Percentiles rank a stretch among this genome's conserved stretches.
These are phyloP conservation scores for Aurelia aurita complex sp. Pacific DNA, from an alignment of 30 jellyfish, hydroid and myxozoan species.

Conservation along the genomic window DNA sequence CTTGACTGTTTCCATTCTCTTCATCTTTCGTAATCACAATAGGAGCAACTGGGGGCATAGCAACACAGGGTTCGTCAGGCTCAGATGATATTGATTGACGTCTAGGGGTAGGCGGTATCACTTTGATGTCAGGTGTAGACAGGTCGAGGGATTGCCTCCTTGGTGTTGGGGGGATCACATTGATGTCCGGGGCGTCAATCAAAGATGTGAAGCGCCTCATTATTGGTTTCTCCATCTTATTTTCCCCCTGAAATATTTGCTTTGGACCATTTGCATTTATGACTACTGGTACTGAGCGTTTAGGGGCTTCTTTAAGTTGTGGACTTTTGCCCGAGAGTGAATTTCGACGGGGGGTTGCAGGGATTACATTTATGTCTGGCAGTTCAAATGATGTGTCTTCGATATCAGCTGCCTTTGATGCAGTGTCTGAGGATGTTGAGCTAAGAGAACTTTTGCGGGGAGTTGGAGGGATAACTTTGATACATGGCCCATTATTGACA, in stretches of 20 bases:
- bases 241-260: too few species aligned
- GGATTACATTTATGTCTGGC: conserved; percentile 40
- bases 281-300: background rate
- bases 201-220: conserved; percentile 7
- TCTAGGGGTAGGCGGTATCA: conserved; percentile 56
- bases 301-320: background rate
- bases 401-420: background rate
- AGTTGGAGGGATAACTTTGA: conserved; percentile 57
- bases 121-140: conserved; percentile 9
- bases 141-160: conserved; percentile 61
- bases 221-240: background rate
- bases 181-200: conserved; percentile 51
- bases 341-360: conserved; percentile 49
- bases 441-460: conserved; percentile 42
- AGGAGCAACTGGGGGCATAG: background rate
- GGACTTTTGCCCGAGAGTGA: conserved; percentile 1
- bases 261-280: background rate
- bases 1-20: background rate
- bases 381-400: conserved; percentile 1
- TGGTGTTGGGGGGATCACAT: conserved; percentile 63
- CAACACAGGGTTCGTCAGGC: background rate
- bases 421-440: conserved; percentile 3
- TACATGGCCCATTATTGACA: conserved; percentile 10
- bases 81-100: conserved; percentile 52
- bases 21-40: background rate